Base-by-base conservation (phyloP, 2,113 vertebrate species). In the Empidonax alnorum region DNA sequence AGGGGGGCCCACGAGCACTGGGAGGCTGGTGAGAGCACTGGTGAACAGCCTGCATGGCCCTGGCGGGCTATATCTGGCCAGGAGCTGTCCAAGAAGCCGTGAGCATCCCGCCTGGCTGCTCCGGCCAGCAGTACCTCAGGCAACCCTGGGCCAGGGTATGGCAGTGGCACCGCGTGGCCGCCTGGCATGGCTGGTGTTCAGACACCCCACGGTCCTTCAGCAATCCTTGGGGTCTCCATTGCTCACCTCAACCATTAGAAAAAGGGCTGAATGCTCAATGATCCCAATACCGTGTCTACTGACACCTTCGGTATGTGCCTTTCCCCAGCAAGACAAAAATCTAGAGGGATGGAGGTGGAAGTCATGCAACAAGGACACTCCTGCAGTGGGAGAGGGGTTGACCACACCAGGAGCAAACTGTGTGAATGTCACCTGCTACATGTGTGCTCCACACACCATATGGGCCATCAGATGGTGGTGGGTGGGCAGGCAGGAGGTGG, bases 161-260 rank as follows among this genome's bases (percentile, higher is more conserved):
- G 3, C 7, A 4, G 3, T 5, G 15, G 25, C 61, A 14, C 1
- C 3, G 1, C 28, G 19, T 0, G 1, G 44, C 62, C 0, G 0
- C 62, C 68, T 6, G 23, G 9, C 35, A 37, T 8, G 42, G 50
- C 28, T 0, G 1, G 17, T 1, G 9, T 1, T 50, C 69, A 42
- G 59, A 58, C 46, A 24, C 17, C 10, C 53, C 33, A 4, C 0
- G 0, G 61, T 5, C n/a, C 12, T 44, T 31, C 84, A 7, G 20
- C 62, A n/a, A 9, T 8, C 37, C 58, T 12, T 3, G 18, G 14
- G 69, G 55, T 25, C 59, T 37, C 15, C 37, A 18, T 0, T 35
- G 62, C 16, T 42, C 55, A 87, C 55, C 53, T 55, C n/a, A 5
- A 23, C 44, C 14, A 2, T 10, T 8, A 71, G n/a, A 68, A 75